Conservation (phyloP, 1,140 invertebrate genomes). For the Campoletis sonorensis region DNA sequence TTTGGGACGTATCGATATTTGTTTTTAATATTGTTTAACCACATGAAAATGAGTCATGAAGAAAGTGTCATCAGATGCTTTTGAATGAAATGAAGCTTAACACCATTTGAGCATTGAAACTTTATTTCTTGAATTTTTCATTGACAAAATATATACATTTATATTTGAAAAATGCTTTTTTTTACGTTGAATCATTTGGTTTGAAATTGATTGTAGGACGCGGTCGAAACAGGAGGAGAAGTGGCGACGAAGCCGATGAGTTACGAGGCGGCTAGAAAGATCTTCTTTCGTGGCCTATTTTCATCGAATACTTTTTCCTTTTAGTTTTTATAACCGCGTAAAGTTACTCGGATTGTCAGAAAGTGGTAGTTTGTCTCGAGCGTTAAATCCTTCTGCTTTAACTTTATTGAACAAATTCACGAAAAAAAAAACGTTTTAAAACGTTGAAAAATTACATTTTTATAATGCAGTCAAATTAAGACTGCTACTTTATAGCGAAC, state of each 20-base stretch:
- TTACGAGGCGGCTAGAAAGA: conserved; percentile 60
- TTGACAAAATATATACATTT: neutral
- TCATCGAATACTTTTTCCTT: neutral
- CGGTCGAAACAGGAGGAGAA: conserved; percentile 66
- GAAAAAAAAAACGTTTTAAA: no score
- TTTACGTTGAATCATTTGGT: conserved; percentile 35
- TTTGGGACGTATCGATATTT: no score
- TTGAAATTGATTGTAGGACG: conserved; percentile 65
- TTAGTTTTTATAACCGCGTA: conserved; percentile 1
- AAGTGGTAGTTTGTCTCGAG: neutral
- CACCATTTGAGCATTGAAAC: neutral
- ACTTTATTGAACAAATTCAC: no score
- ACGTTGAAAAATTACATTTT: no score
- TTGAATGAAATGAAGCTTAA: no score
- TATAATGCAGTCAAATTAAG: no score
- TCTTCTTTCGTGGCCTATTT: conserved; percentile 26
- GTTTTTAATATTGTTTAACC: no score
- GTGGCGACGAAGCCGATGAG: conserved; percentile 64
- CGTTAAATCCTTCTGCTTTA: no score
- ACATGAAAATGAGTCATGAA: no score
- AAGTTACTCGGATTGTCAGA: neutral
- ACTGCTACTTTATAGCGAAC: no score
- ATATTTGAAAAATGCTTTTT: neutral
- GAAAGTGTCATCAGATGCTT: no score
- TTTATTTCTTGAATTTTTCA: neutral